Percentiles rank a stretch among this genome's conserved stretches.
Evolutionary conservation across 2,888 invertebrate genomes (phyloP).

Genomic region (Lycocerus yunnanus): DNA sequence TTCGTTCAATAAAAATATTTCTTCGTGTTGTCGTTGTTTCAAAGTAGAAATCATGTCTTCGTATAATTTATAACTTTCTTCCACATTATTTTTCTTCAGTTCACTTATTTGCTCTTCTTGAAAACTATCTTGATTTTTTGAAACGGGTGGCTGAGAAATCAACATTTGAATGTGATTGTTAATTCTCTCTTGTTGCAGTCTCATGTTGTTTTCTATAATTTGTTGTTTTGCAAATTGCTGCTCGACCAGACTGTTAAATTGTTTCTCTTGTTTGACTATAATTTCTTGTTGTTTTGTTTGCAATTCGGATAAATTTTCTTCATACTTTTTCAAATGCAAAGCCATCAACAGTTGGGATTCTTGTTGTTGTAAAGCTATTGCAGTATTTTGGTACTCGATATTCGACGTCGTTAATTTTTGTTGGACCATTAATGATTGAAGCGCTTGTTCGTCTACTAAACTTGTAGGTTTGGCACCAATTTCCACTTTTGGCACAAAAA

Average conservation of each 20-base stretch:
- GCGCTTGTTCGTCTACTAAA: not conserved
- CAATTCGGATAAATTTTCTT: slow-evolving; percentile 63
- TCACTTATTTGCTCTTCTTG: slow-evolving; percentile 51
- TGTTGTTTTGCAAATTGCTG: slow-evolving; percentile 62
- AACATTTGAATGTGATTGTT: slow-evolving; percentile 64
- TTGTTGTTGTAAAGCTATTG: slow-evolving; percentile 64
- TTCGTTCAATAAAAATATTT: slow-evolving; percentile 65
- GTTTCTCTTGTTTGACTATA: slow-evolving; percentile 59
- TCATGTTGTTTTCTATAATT: slow-evolving; percentile 63
- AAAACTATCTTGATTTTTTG: slow-evolving; percentile 25
- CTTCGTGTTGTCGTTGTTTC: slow-evolving; percentile 65
- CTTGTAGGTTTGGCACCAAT: not conserved
- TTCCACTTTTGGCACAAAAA: slow-evolving; percentile 1
- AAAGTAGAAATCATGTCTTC: slow-evolving; percentile 57
- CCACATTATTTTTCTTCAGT: slow-evolving; percentile 38
- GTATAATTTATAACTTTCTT: slow-evolving; percentile 43
- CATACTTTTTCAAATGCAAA: slow-evolving; percentile 66
- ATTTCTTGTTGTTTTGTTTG: slow-evolving; percentile 62
- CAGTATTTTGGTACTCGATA: slow-evolving; percentile 60
- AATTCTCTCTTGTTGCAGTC: slow-evolving; percentile 65
- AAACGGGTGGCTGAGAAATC: slow-evolving; percentile 41
- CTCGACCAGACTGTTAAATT: slow-evolving; percentile 60
- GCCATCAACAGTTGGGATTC: slow-evolving; percentile 66
- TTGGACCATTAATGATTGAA: slow-evolving; percentile 41
- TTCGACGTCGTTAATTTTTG: slow-evolving; percentile 48